Conservation (phyloP, 1,140 invertebrate species). For the Zaprionus africanus region DNA sequence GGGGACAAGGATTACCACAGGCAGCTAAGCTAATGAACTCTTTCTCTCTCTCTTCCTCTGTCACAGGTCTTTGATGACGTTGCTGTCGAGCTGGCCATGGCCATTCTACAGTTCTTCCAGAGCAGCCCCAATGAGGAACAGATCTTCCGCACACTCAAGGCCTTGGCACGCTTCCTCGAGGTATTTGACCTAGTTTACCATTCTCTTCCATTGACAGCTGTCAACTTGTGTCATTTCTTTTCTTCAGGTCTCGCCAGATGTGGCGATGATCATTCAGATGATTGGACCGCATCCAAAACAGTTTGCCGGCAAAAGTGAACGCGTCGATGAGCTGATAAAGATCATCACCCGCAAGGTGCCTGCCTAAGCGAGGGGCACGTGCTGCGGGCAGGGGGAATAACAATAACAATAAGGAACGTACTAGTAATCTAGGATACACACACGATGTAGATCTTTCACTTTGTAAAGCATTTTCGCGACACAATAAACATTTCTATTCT, state of each 20-base stretch:
- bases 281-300: conserved; percentile 94
- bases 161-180: conserved; percentile 91
- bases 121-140: conserved; percentile 92
- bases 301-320: conserved; percentile 91
- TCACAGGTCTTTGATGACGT: conserved; percentile 96
- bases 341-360: conserved; percentile 88
- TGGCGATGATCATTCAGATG: conserved; percentile 95
- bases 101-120: conserved; percentile 95
- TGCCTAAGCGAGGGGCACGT: conserved; percentile 53
- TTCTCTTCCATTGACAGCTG: conserved; percentile 59
- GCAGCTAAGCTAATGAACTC: neutral
- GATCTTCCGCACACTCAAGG: conserved; percentile 91
- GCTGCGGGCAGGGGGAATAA: neutral
- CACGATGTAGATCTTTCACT: conserved; percentile 68
- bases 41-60: neutral
- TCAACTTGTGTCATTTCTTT: conserved; percentile 49
- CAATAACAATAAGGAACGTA: conserved; percentile 12
- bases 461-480: conserved; percentile 77
- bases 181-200: conserved; percentile 85
- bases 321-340: conserved; percentile 92
- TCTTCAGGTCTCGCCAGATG: conserved; percentile 87
- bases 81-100: conserved; percentile 95
- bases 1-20: neutral
- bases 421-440: conserved; percentile 28
- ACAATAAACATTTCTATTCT: conserved; percentile 81